Conservation (phyloP, 1,140 invertebrate genomes). For the Pogonomyrmex californicus region DNA sequence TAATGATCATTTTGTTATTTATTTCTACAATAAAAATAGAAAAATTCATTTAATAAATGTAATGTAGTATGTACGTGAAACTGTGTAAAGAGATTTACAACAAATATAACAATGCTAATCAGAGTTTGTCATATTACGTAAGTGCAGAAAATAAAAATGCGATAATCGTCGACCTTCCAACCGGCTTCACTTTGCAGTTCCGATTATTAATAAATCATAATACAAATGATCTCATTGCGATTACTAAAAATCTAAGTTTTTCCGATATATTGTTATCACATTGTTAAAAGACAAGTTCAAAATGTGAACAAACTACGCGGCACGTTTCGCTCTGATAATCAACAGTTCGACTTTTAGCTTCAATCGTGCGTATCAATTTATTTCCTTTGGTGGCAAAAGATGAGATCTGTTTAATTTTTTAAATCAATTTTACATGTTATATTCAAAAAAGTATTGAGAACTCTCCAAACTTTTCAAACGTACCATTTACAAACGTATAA, state of each 20-base stretch:
- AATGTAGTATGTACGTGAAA: background rate
- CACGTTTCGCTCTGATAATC: slow-evolving; percentile 16
- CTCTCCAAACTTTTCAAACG: background rate
- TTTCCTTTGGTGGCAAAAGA: slow-evolving; percentile 5
- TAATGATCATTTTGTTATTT: background rate
- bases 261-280: background rate
- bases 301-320: background rate
- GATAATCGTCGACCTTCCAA: slow-evolving; percentile 14
- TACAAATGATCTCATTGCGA: background rate
- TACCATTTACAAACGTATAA: background rate
- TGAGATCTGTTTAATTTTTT: background rate
- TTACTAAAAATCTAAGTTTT: background rate
- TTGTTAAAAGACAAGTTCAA: background rate
- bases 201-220: slow-evolving; percentile 4
- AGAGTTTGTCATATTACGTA: background rate
- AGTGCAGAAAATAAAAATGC: slow-evolving; percentile 3
- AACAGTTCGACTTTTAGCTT: slow-evolving; percentile 2
- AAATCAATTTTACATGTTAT: background rate
- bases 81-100: background rate
- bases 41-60: background rate
- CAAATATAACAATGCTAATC: background rate
- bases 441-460: background rate
- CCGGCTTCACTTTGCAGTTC: background rate
- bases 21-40: background rate
- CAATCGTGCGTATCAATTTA: background rate